Base-by-base conservation (phyloP, 1,140 invertebrate genomes). In the Drosophila erecta region DNA sequence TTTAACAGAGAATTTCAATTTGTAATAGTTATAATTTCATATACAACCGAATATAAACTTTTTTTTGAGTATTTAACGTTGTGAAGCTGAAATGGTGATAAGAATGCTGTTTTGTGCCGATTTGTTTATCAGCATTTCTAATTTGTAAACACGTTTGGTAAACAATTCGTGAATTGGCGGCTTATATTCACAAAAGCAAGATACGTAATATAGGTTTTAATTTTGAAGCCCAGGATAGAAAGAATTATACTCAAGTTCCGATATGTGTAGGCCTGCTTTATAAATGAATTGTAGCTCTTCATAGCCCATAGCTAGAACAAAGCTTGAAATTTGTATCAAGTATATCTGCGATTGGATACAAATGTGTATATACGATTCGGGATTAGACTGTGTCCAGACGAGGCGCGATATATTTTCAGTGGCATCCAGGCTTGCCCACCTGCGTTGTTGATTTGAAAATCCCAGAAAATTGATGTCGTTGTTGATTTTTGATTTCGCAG, bases 61-160 rank as follows among this genome's bases (percentile, higher is more conserved):
- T 37, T 56, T 56, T 56, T 7, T 1, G 0, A 55, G 37, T 41
- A 38, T 5, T 27, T n/a, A 4, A 15, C 11, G 30, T 27, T 51
- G 15, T 27, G 22, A 69, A 17, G 33, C 5, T 14, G 22, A 41
- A 30, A 20, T 41, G 17, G 11, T 58, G 67, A 71, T 71, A 71
- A 71, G 37, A 70, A 69, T 66, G 11, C 11, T 20, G 47, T 15
- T 24, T 20, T 3, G 12, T 6, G 4, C 4, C 14, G 7, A 3
- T 15, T 67, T 33, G 50, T 56, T 70, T 69, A 70, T 70, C 66
- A 67, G 66, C 40, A 38, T 56, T 69, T 46, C 40, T 56, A 56
- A 56, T 12, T 46, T 56, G 14, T 35, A 47, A 69, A 66, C 60
- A 51, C 30, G 40, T 35, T 69, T 30, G 8, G 40, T 14, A 40